Evolutionary conservation across 2,797 vertebrate genomes (phyloP), one percentile per base, ranked within the genome.

Genomic region (Nyctalus aviator): DNA sequence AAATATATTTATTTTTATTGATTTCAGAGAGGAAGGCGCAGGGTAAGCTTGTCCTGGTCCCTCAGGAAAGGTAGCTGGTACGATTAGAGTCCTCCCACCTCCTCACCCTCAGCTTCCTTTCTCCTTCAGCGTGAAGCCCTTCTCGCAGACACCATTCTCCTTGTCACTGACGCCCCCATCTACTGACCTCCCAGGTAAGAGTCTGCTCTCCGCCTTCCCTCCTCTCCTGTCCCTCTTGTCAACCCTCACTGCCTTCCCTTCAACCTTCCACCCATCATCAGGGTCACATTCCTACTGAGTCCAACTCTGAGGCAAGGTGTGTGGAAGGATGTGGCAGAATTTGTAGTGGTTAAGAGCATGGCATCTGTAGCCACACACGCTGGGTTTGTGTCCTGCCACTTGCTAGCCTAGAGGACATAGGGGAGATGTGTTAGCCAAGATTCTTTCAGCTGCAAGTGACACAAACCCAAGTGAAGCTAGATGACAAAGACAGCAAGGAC

Each of bases 101-200:
- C 35, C 93, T 96, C 87, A 97, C 77, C 57, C 50, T 50, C 53
- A 53, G 62, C 88, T 94, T 97, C 78, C 87, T 93, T 82, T 87
- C 30, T 92, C 72, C 92, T 57, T 53, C 86, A 98, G 97, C 0
- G 96, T 97, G 97, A 98, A 98, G 96, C 97, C 97, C 35, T 98
- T 98, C 94, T 96, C 97, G 6, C 97, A 97, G 96, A 91, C 97
- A 14, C 89, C 97, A 1, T 97, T 97, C 89, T 93, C 97, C 84
- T 81, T 97, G 96, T 97, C 97, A 72, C 91, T 97, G 94, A 96
- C 96, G 5, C 96, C 96, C 62, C 96, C 97, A 25, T 88, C 97
- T 57, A 55, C 94, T 20, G 97, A 97, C 48, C 95, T 97, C 62
- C 97, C 97, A 97, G 97, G 97, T 97, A 95, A 96, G 96, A 91